Percentiles rank a stretch among this genome's conserved stretches.
phyloP scores from a whole-genome alignment of 2,797 vertebrate species.

The Sylvia borin region DNA sequence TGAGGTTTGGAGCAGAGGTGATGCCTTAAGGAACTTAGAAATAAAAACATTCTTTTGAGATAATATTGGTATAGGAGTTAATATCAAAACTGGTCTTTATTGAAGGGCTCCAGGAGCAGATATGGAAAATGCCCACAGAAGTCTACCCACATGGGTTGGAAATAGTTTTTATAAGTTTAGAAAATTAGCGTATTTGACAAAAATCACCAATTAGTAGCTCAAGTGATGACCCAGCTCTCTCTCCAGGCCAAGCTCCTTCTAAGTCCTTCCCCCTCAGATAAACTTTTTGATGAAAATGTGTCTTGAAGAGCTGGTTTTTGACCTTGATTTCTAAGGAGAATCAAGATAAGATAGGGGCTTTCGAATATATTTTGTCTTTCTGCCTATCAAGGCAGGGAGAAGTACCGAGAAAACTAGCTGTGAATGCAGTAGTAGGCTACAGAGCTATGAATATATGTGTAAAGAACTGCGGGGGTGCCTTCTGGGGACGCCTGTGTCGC shows the following conservation, averaged over 20 bases:
- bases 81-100: background rate
- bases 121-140: background rate
- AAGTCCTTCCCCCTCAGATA: background rate
- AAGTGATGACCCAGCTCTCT: background rate
- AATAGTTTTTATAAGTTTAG: background rate
- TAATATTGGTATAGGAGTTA: background rate
- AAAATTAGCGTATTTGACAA: background rate
- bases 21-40: background rate
- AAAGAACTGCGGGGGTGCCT: too few species aligned
- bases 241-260: background rate
- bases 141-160: too few species aligned
- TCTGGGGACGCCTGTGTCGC: too few species aligned
- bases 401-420: background rate
- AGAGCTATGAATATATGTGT: background rate
- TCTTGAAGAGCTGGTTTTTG: background rate
- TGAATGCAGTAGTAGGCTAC: background rate
- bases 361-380: background rate
- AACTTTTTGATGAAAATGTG: background rate
- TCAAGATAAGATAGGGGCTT: background rate
- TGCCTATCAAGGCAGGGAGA: background rate
- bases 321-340: background rate
- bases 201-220: background rate
- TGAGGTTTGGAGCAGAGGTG: background rate
- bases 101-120: background rate
- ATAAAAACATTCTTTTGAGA: background rate